Evolutionary conservation across 2,888 invertebrate genomes (phyloP).

Genomic region (Pheosia tremula): DNA sequence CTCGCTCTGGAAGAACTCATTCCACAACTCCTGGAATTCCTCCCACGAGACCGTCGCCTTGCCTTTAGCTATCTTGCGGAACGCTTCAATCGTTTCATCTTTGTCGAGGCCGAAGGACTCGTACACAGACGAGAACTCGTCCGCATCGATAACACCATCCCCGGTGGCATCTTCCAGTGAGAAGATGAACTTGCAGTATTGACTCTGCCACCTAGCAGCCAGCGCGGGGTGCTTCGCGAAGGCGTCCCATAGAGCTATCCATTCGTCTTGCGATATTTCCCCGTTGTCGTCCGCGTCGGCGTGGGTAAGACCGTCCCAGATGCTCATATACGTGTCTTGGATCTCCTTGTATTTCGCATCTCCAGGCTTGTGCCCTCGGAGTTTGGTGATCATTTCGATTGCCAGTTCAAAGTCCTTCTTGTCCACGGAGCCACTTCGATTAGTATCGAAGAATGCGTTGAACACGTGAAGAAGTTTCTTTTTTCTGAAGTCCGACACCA

Average conservation of each 20-base stretch:
- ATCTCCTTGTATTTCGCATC: conserved; percentile 90
- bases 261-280: conserved; percentile 93
- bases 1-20: conserved; percentile 93
- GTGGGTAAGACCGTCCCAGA: conserved; percentile 92
- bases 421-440: conserved; percentile 94
- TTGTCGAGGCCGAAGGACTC: conserved; percentile 90
- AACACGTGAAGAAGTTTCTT: conserved; percentile 95
- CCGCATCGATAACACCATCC: conserved; percentile 90
- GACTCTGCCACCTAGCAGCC: conserved; percentile 92
- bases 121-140: conserved; percentile 93
- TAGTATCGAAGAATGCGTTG: conserved; percentile 94
- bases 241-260: conserved; percentile 94
- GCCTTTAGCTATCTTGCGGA: conserved; percentile 91
- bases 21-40: conserved; percentile 92
- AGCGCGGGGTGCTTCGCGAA: conserved; percentile 89
- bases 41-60: conserved; percentile 88
- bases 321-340: conserved; percentile 88
- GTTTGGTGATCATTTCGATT: conserved; percentile 91
- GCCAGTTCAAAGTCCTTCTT: conserved; percentile 94
- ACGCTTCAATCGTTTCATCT: conserved; percentile 90
- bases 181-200: conserved; percentile 95
- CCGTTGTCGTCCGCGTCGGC: conserved; percentile 95
- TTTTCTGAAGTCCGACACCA: conserved; percentile 94
- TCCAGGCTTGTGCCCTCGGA: conserved; percentile 90
- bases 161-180: conserved; percentile 93